Conservation (phyloP, 2,113 vertebrate species). For the Connochaetes taurinus region DNA sequence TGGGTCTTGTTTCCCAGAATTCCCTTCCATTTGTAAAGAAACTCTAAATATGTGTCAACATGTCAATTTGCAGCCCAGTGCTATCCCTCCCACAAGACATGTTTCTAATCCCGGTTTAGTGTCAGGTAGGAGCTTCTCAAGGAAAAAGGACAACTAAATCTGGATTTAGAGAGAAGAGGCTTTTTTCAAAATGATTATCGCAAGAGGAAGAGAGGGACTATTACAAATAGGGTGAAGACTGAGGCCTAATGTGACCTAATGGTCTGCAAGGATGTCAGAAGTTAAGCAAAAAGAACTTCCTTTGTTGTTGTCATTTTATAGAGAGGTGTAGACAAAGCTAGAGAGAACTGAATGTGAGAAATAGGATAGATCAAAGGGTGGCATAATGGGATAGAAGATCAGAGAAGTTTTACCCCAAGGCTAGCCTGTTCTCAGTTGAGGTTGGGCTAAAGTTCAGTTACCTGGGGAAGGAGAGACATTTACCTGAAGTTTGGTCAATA, state of each 20-base stretch:
- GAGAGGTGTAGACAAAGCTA: background rate
- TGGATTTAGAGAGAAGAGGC: background rate
- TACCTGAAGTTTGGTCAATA: background rate
- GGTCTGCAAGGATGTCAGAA: background rate
- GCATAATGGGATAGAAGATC: no score
- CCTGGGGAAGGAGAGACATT: background rate
- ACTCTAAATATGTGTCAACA: background rate
- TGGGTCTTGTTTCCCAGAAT: background rate
- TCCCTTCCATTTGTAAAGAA: background rate
- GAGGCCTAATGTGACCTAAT: background rate
- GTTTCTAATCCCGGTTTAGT: background rate
- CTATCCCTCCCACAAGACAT: background rate
- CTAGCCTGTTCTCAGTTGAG: background rate
- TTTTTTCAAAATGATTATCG: background rate
- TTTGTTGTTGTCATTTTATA: background rate
- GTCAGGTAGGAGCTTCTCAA: background rate
- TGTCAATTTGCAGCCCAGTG: rapidly evolving
- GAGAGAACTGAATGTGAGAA: background rate
- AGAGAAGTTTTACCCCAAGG: background rate
- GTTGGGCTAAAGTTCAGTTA: background rate
- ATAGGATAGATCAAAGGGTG: no score
- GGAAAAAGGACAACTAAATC: background rate
- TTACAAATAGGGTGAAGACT: background rate
- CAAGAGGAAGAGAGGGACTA: background rate
- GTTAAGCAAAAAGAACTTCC: background rate